Evolutionary conservation across 1,140 invertebrate species (phyloP).

Genomic region (Drosophila pruinosa): DNA sequence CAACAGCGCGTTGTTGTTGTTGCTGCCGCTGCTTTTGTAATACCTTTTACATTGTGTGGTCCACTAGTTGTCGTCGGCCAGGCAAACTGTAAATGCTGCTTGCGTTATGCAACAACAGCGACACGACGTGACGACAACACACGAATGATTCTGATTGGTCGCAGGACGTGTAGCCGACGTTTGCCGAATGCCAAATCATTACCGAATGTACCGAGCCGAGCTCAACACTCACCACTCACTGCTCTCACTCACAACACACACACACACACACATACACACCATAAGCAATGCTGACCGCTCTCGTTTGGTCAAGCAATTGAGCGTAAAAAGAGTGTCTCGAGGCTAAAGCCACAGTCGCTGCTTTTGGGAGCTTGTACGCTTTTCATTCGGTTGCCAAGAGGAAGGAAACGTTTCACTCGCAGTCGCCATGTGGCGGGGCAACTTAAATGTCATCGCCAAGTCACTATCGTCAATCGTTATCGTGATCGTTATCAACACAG

Average conservation of each 20-base stretch:
- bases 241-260: constrained; percentile 21
- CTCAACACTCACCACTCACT: constrained; percentile 5
- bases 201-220: no score
- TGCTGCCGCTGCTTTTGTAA: constrained; percentile 38
- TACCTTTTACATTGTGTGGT: constrained; percentile 56
- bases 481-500: neutral
- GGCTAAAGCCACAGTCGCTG: neutral
- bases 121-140: constrained; percentile 19
- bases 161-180: constrained; percentile 42
- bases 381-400: constrained; percentile 7
- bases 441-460: neutral
- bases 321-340: constrained; percentile 14
- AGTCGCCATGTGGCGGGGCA: neutral
- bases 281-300: neutral
- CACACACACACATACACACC: neutral
- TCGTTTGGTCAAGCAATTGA: constrained; percentile 42
- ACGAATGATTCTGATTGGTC: constrained; percentile 62
- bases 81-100: constrained; percentile 48
- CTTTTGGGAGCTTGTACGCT: constrained; percentile 3
- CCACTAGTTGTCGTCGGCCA: constrained; percentile 19
- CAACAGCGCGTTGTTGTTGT: constrained; percentile 15
- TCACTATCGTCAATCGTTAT: neutral
- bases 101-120: constrained; percentile 70
- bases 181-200: constrained; percentile 35
- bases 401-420: constrained; percentile 24